Evolutionary conservation across 2,113 vertebrate genomes (phyloP), one percentile per base, ranked within the genome.

Genomic region (Mugil cephalus): DNA sequence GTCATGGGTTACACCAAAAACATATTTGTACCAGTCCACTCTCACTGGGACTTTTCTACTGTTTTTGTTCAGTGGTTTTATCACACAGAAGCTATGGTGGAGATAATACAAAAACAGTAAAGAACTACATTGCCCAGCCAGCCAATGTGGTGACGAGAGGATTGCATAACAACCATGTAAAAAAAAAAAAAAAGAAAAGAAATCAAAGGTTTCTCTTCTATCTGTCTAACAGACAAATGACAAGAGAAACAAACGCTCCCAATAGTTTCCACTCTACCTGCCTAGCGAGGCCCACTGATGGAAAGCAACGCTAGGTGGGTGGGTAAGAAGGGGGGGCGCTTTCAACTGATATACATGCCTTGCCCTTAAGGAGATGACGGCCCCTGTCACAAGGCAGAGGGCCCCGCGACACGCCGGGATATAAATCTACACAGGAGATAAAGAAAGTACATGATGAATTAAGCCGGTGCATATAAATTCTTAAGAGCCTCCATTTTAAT

Each of bases 401-500:
- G 90, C 94, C 94, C 93, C 81, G 91, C 95, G 96, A 98, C 97
- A 97, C 91, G 95, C 84, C 90, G 86, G 89, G 96, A 98, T 97
- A 98, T 98, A 98, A 99, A 99, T 98, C 97, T 97, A 93, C 94
- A 95, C 94, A 93, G 92, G 91, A 97, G 98, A 99, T 98, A 98
- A 98, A 96, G 96, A 96, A 98, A 96, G 96, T 95, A 95, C 96
- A 96, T 98, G 97, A 99, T 98, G 96, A 98, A 98, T 99, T 97
- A 98, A 98, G 95, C 95, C 91, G 92, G 52, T 82, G 95, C 95
- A 89, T 98, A 99, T 99, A 98, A 98, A 99, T 98, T 98, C 96
- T 99, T 97, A 99, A 99, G 97, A 98, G 97, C 95, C 96, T 98
- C 96, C 96, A 98, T 99, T 99, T 99, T 99, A 99, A 99, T 99